Percentiles rank a stretch among this genome's conserved stretches.
These are phyloP conservation scores for Erithacus rubecula DNA, from an alignment of 2,797 vertebrate species.

Conservation along the genomic window DNA sequence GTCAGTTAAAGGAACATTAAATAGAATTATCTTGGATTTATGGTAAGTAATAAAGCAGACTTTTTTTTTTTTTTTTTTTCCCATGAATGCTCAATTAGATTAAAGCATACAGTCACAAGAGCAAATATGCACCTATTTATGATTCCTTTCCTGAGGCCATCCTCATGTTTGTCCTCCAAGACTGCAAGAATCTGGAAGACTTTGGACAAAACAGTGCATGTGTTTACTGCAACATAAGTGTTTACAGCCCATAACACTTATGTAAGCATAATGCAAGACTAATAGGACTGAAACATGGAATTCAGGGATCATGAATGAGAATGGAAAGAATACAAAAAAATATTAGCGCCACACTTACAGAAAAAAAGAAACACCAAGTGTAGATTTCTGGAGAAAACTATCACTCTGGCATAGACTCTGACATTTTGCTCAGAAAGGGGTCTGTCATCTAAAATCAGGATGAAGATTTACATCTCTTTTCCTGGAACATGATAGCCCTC, in stretches of 20 bases:
- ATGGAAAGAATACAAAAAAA: background rate
- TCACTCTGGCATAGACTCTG: background rate
- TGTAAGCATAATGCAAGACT: background rate
- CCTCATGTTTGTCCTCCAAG: background rate
- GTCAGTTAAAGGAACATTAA: constrained; percentile 44
- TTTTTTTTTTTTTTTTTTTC: background rate
- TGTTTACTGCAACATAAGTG: background rate
- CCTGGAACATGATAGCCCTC: background rate
- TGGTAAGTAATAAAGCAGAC: constrained; percentile 22
- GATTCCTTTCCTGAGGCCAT: constrained; percentile 5
- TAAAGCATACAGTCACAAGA: constrained; percentile 19
- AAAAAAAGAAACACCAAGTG: background rate
- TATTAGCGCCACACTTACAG: background rate
- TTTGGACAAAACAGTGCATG: background rate
- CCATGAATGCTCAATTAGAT: constrained; percentile 35
- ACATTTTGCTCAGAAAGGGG: background rate
- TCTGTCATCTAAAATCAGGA: background rate
- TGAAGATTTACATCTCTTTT: background rate
- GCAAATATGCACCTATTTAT: constrained; percentile 35
- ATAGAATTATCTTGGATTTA: constrained; percentile 56
- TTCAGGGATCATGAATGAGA: background rate
- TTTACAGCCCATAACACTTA: too few relatives aligned
- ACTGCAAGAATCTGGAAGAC: background rate
- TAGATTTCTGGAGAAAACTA: background rate
- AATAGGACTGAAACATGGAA: background rate